phyloP scores from a whole-genome alignment of 2,797 vertebrate species.

The Alectoris magna region DNA sequence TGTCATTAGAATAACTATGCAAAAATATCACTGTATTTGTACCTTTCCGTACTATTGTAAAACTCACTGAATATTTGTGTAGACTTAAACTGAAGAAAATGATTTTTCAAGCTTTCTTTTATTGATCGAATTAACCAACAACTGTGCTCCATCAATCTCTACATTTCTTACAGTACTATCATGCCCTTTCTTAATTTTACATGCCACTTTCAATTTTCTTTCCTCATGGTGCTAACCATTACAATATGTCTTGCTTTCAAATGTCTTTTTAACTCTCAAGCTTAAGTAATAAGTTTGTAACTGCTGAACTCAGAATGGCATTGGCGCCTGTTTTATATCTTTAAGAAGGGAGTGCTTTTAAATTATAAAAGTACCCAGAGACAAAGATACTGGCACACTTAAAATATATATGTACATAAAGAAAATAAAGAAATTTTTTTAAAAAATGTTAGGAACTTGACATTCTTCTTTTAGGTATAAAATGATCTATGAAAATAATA shows the following conservation, averaged over 20 bases:
- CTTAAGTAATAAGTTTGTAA: not conserved
- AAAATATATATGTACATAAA: no score
- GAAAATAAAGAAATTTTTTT: not conserved
- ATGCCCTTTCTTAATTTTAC: not conserved
- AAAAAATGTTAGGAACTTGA: no score
- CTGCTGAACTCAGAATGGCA: not conserved
- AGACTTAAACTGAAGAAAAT: not conserved
- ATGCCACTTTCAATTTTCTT: not conserved
- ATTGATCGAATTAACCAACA: not conserved
- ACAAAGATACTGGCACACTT: not conserved
- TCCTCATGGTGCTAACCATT: not conserved
- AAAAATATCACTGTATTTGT: not conserved
- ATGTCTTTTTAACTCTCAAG: not conserved
- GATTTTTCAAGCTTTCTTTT: not conserved
- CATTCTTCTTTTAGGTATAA: not conserved
- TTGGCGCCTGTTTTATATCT: rapidly evolving
- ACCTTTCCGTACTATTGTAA: not conserved
- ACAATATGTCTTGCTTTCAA: not conserved
- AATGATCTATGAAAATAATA: not conserved
- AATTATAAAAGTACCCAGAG: not conserved
- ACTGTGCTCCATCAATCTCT: rapidly evolving
- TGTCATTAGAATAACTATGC: not conserved
- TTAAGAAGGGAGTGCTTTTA: not conserved
- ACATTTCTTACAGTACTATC: not conserved
- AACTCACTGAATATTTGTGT: not conserved